These are phyloP conservation scores for Atta cephalotes DNA, from an alignment of 1,140 invertebrate species.

Conservation along the genomic window DNA sequence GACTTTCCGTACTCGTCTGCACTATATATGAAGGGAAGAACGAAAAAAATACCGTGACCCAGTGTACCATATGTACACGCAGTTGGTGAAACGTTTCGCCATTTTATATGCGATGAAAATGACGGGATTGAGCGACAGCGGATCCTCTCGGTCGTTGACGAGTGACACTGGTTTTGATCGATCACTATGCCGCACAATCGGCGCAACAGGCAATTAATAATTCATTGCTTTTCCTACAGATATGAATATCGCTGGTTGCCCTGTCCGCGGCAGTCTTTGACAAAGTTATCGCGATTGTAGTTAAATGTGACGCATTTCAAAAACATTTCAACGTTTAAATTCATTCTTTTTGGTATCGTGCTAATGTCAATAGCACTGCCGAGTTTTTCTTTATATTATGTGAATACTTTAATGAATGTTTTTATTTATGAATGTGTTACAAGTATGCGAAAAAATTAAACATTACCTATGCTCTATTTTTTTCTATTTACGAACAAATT, in stretches of 20 bases:
- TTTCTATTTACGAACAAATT: not conserved
- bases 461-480: not conserved
- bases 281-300: constrained; percentile 2
- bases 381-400: not conserved
- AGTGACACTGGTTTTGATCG: constrained; percentile 54
- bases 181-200: constrained; percentile 42
- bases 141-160: constrained; percentile 34
- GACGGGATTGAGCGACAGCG: constrained; percentile 27
- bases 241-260: constrained; percentile 17
- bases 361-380: not conserved
- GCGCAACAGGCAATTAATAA: constrained; percentile 63
- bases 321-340: not conserved
- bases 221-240: constrained; percentile 46
- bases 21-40: not conserved
- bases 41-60: not conserved
- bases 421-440: not conserved
- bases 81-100: constrained; percentile 15
- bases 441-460: not conserved
- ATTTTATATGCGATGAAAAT: constrained; percentile 21
- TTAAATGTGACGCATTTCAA: not conserved
- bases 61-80: constrained; percentile 7
- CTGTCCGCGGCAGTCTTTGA: not conserved
- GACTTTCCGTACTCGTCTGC: constrained; percentile 49
- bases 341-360: not conserved
- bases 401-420: not conserved